A percentile compares a stretch with the other conserved stretches of the same genome.
phyloP scores from a whole-genome alignment of 2,797 vertebrate genomes.

The Eulemur albifrons region DNA sequence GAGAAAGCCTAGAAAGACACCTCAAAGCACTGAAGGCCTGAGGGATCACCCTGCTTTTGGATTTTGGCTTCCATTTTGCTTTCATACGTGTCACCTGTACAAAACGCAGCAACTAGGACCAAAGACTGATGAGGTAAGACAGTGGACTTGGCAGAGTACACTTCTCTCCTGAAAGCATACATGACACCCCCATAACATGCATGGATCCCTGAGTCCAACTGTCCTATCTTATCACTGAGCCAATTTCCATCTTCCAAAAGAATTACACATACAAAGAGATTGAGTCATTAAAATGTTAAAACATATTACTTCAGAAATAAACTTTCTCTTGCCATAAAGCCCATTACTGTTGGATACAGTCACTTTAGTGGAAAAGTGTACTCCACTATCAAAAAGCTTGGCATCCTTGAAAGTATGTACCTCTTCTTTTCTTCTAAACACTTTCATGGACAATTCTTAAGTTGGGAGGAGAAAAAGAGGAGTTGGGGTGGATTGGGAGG shows the following conservation, averaged over 20 bases:
- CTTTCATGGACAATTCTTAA: neutral
- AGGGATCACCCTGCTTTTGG: neutral
- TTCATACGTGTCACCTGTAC: neutral
- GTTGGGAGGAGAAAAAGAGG: neutral
- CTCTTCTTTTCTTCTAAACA: neutral
- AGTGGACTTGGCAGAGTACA: neutral
- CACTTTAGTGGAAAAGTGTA: neutral
- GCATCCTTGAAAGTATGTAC: neutral
- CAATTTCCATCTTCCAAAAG: neutral
- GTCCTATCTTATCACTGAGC: neutral
- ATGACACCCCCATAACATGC: neutral
- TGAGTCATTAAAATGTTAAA: neutral
- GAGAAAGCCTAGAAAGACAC: neutral
- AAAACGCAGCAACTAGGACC: neutral
- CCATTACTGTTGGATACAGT: neutral
- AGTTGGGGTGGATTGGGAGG: neutral
- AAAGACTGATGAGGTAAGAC: neutral
- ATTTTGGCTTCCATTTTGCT: neutral
- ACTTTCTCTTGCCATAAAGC: neutral
- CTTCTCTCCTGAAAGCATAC: neutral
- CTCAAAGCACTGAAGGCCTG: neutral
- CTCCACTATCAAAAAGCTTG: neutral
- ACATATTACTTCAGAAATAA: neutral
- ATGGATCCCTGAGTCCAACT: neutral
- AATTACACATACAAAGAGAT: neutral